Base-by-base conservation (phyloP, 2,113 vertebrate species). In the Columbina picui region DNA sequence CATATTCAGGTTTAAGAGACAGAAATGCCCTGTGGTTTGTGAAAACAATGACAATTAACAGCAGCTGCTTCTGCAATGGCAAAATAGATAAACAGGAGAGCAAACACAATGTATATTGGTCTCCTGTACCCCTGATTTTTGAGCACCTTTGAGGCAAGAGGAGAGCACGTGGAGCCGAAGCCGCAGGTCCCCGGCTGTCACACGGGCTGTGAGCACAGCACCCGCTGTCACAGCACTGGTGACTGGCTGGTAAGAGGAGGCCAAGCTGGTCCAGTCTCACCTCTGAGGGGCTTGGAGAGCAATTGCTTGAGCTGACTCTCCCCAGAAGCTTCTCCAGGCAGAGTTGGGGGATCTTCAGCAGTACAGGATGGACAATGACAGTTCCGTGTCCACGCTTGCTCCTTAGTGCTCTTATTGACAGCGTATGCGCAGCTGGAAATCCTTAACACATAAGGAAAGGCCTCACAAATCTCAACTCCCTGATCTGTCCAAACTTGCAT, bases 131-230 rank as follows among this genome's bases (percentile, higher is more conserved):
- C 8, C 4, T 29, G 10, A 61, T 25, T 57, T 52, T 34, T 30
- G 67, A 82, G 30, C 8, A 7, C 3, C 29, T 70, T 53, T 45
- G 12, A 67, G 53, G 26, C 2, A 7, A 3, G 11, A 64, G 20
- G 2, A 56, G 12, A 75, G 23, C 13, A 21, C 0, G 0, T 14
- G 14, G 49, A 64, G 32, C 7, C 0, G 0, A 74, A 53, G 36
- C 5, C 0, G 0, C 0, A 0, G 21, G 19, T 15, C 25, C 3
- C 23, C 12, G n/a, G 8, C 39, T 59, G 9, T 29, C 41, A 34
- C 36, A 56, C 0, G 1, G 29, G 52, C 19, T 41, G 20, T 2
- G 8, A 55, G 38, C 47, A 41, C 47, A 39, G 0, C 6, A 3
- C 32, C 49, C 32, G 32, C 32, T 10, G 4, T 10, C 30, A 41